phyloP scores from a whole-genome alignment of 92 coral and sea anemone species.

The Galaxea fascicularis region DNA sequence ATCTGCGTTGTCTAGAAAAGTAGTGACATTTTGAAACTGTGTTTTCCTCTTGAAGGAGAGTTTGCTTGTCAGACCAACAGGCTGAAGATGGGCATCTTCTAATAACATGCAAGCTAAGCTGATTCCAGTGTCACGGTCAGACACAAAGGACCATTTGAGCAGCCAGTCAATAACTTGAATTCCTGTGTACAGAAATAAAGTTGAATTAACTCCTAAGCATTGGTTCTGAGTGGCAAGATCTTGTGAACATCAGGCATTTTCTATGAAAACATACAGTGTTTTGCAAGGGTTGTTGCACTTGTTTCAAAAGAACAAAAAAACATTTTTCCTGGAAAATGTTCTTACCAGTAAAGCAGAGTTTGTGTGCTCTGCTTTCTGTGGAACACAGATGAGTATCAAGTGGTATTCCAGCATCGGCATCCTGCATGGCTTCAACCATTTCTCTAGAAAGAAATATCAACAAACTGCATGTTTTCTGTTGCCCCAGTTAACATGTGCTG shows the following conservation, averaged over 20 bases:
- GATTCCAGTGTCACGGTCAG: slow-evolving; percentile 74
- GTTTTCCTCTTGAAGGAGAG: slow-evolving; percentile 77
- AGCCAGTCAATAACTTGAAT: slow-evolving; percentile 91
- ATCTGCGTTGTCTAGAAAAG: slow-evolving; percentile 80
- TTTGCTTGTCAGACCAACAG: slow-evolving; percentile 86
- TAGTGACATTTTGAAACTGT: slow-evolving; percentile 37
- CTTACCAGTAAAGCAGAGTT: slow-evolving; percentile 93
- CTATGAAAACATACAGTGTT: too few species aligned
- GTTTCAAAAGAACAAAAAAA: too few species aligned
- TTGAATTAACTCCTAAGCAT: too few species aligned
- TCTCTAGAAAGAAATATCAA: slow-evolving; percentile 59
- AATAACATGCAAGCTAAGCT: slow-evolving; percentile 75
- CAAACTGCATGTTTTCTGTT: too few species aligned
- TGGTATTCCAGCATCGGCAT: slow-evolving; percentile 94
- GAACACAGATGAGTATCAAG: slow-evolving; percentile 76
- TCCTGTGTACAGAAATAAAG: slow-evolving; percentile 54
- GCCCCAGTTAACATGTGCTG: too few species aligned
- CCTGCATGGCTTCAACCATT: slow-evolving; percentile 97
- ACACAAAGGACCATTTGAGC: slow-evolving; percentile 92
- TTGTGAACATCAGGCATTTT: too few species aligned
- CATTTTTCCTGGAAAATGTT: neutral
- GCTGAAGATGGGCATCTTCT: slow-evolving; percentile 87
- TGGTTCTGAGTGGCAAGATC: too few species aligned
- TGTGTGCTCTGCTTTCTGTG: slow-evolving; percentile 78
- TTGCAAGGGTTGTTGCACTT: too few species aligned